phyloP scores from a whole-genome alignment of 2,113 vertebrate species.

The Dipodomys merriami region DNA sequence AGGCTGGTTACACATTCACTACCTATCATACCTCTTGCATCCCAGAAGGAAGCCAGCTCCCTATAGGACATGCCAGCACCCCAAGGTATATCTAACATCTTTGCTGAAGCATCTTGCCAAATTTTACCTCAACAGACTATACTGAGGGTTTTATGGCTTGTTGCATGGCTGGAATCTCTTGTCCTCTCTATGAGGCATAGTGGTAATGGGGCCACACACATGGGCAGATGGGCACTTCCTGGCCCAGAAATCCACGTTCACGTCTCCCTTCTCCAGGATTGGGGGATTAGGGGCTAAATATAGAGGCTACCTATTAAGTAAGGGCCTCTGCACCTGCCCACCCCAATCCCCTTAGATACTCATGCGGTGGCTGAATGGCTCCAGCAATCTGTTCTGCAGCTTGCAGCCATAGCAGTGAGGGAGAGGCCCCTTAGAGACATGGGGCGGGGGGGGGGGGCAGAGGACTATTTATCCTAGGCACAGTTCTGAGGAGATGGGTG shows the following conservation, averaged over 20 bases:
- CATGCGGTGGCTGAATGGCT: constrained; percentile 67
- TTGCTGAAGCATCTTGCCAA: not conserved
- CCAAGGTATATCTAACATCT: not conserved
- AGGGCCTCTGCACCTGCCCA: not conserved
- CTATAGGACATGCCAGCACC: not conserved
- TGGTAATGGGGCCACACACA: not conserved
- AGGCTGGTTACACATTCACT: not conserved
- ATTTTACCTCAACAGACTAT: not conserved
- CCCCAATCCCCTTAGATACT: not conserved
- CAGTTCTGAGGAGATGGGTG: not conserved
- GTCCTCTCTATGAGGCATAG: not conserved
- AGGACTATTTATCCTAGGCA: not conserved
- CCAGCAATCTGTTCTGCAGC: constrained; percentile 38
- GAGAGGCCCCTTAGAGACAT: not conserved
- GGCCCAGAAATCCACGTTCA: not conserved
- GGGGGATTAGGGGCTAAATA: constrained; percentile 62
- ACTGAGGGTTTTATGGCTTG: constrained; percentile 23
- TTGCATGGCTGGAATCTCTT: constrained; percentile 32
- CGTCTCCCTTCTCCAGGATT: constrained; percentile 23
- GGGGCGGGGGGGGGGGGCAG: not conserved
- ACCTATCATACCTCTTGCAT: not conserved
- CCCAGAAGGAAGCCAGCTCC: not conserved
- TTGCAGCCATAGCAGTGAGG: not conserved
- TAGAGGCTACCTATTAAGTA: constrained; percentile 33
- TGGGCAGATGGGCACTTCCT: not conserved